Evolutionary conservation across 2,888 invertebrate genomes (phyloP).

Genomic region (Barypeithes pellucidus): DNA sequence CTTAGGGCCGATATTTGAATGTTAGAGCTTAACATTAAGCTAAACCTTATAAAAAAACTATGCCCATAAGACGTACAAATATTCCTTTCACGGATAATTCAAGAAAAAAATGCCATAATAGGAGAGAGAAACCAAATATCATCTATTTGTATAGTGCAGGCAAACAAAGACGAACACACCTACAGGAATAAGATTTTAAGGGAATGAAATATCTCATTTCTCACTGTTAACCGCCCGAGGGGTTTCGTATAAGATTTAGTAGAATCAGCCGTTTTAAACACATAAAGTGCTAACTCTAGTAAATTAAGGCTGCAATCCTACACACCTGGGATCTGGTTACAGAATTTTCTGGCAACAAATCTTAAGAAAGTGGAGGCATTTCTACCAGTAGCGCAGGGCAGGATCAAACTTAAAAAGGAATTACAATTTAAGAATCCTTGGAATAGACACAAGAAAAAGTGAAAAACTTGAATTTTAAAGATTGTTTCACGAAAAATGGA

Average conservation of each 20-base stretch:
- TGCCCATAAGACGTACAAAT: not conserved
- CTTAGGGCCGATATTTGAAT: too few species aligned
- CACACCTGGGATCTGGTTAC: slow-evolving; percentile 42
- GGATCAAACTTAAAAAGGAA: too few species aligned
- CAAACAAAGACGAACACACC: slow-evolving; percentile 14
- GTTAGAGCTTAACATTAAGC: too few species aligned
- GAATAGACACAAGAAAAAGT: too few species aligned
- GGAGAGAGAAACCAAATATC: slow-evolving; percentile 7
- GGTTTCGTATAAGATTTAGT: slow-evolving; percentile 46
- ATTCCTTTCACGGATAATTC: not conserved
- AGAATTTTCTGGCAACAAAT: slow-evolving; percentile 35
- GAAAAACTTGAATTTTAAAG: too few species aligned
- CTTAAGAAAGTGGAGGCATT: slow-evolving; percentile 26
- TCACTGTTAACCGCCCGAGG: slow-evolving; percentile 44
- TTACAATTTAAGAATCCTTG: too few species aligned
- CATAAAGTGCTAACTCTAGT: slow-evolving; percentile 54
- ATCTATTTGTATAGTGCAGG: not conserved
- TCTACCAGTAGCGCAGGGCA: not conserved
- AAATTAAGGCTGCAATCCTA: slow-evolving; percentile 49
- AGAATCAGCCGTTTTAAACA: slow-evolving; percentile 49
- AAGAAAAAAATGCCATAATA: not conserved
- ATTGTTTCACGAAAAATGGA: too few species aligned
- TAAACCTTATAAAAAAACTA: too few species aligned
- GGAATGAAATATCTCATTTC: slow-evolving; percentile 43
- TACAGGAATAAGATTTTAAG: slow-evolving; percentile 48